These are phyloP conservation scores for Phycodurus eques DNA, from an alignment of 2,113 vertebrate genomes.

Conservation along the genomic window DNA sequence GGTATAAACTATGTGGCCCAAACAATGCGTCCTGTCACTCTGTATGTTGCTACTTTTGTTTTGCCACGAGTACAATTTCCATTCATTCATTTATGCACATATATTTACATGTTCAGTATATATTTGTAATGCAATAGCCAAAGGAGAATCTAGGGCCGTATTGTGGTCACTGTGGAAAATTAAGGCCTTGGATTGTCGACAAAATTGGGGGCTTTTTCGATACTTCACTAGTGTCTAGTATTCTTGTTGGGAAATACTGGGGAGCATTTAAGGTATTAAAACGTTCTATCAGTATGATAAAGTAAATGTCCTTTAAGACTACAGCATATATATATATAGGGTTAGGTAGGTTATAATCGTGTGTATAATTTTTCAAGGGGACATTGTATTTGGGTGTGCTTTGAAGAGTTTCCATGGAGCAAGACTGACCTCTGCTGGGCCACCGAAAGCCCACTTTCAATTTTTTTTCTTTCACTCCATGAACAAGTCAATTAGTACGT, in stretches of 20 bases:
- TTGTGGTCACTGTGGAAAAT: constrained; percentile 6
- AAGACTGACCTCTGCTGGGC: constrained; percentile 65
- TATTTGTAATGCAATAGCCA: background rate
- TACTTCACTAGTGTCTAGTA: background rate
- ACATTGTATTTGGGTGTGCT: background rate
- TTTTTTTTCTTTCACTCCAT: background rate
- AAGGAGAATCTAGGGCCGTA: constrained; percentile 40
- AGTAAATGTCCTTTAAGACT: too few species aligned
- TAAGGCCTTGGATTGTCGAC: background rate
- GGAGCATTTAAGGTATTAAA: background rate
- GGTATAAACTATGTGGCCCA: constrained; percentile 39
- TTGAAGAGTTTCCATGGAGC: constrained; percentile 25
- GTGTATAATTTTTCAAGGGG: too few species aligned
- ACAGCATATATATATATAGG: too few species aligned
- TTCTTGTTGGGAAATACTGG: background rate
- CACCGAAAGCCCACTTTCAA: background rate
- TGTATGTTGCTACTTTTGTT: constrained; percentile 32
- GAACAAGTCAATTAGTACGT: too few species aligned
- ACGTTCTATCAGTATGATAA: too few species aligned
- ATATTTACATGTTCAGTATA: background rate
- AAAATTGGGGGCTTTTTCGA: background rate
- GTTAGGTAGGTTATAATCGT: too few species aligned
- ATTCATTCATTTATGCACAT: constrained; percentile 50
- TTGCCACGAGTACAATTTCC: constrained; percentile 42
- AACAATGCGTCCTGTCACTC: constrained; percentile 38